A percentile compares a stretch with the other conserved stretches of the same genome.
These are phyloP conservation scores for Pseudopodoces humilis DNA, from an alignment of 2,113 vertebrate species.

Conservation along the genomic window DNA sequence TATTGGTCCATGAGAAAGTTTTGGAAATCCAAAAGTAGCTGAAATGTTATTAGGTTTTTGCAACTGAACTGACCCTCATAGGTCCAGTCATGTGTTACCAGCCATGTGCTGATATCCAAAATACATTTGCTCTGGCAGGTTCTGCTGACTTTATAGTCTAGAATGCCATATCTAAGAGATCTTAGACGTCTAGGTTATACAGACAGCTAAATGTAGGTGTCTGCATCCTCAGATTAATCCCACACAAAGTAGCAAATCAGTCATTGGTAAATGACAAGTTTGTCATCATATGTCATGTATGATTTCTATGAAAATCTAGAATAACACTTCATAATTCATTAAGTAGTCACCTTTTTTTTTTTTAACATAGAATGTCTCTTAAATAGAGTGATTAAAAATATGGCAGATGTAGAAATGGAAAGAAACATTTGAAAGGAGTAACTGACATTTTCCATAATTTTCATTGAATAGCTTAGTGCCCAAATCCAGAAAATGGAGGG, in stretches of 20 bases:
- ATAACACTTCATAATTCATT: conserved; percentile 34
- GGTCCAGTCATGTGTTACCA: neutral
- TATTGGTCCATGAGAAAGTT: neutral
- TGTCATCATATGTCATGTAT: neutral
- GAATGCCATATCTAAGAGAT: neutral
- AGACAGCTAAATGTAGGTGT: neutral
- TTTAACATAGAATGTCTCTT: neutral
- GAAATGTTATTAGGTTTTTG: neutral
- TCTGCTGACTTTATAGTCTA: neutral
- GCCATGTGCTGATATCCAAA: neutral
- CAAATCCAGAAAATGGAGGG: neutral
- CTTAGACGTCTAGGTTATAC: neutral
- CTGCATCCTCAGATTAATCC: neutral
- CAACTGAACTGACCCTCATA: neutral
- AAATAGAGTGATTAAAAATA: neutral
- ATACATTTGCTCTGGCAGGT: neutral
- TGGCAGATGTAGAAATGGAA: neutral
- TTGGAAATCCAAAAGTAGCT: neutral
- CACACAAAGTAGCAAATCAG: neutral
- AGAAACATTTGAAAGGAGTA: neutral
- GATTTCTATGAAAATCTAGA: neutral
- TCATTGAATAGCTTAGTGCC: neutral
- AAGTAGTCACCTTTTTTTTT: neutral
- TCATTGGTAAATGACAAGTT: neutral
- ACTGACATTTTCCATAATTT: neutral